A percentile compares a stretch with the other conserved stretches of the same genome.
Evolutionary conservation across 2,113 vertebrate genomes (phyloP).

Genomic region (Bubo bubo): DNA sequence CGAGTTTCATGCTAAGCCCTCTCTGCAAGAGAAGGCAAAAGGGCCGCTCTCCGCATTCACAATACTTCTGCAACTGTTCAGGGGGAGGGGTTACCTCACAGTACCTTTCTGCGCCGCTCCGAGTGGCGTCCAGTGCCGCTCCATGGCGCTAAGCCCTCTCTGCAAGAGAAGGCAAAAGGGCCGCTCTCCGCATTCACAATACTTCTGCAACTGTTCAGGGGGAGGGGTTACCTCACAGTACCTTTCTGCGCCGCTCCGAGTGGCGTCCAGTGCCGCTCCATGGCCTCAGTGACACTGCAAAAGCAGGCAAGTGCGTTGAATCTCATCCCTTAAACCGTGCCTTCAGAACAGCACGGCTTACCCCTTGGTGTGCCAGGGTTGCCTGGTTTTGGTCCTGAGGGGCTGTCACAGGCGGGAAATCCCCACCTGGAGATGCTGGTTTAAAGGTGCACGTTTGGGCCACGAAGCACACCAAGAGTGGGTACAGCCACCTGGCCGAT

Average conservation of each 20-base stretch:
- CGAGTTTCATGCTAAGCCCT: not conserved
- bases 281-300: not conserved
- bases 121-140: not conserved
- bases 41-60: accelerated
- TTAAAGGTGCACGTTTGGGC: accelerated
- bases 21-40: not conserved
- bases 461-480: accelerated
- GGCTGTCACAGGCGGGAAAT: not conserved
- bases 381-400: not conserved
- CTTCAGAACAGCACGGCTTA: accelerated
- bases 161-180: not conserved
- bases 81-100: not conserved
- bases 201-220: not conserved
- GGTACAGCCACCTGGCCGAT: too few species aligned
- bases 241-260: not conserved
- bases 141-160: not conserved
- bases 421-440: accelerated
- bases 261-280: not conserved
- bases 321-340: too few species aligned
- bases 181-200: accelerated
- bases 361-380: too few species aligned
- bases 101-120: not conserved
- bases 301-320: accelerated
- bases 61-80: not conserved
- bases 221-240: not conserved